Base-by-base conservation (phyloP, 2,797 vertebrate species). In the Darevskia mixta region DNA sequence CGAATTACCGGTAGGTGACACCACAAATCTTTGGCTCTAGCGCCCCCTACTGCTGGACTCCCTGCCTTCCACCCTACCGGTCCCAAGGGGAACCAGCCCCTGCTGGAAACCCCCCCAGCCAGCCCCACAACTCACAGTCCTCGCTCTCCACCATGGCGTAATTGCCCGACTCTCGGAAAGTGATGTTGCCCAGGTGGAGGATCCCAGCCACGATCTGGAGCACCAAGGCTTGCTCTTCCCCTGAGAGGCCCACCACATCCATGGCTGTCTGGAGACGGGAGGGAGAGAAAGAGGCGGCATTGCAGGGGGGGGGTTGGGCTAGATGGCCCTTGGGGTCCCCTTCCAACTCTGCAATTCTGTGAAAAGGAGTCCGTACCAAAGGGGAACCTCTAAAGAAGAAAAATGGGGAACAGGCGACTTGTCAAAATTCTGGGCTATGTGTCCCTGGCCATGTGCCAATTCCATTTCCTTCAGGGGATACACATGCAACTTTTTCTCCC, bases 131-230 rank as follows among this genome's bases (percentile, higher is more conserved):
- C 97, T 97, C 88, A 98, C 98, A 98, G 94, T 98, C 97, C 88
- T 96, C 93, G 20, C 97, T 98, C 82, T 98, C 98, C 25, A 98
- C 97, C 86, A 97, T 87, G 1, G 98, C 97, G 8, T 98, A 98
- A 94, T 98, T 98, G 90, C 98, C 97, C 17, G 97, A 96, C 83
- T 98, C 98, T 89, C 92, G 97, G 91, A 98, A 98, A 86, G 94
- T 91, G 83, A 98, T 97, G 95, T 98, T 98, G 66, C 98, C 98
- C 84, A 98, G 93, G 82, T 98, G 98, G 61, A 98, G 97, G 83
- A 98, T 97, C 38, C 96, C 97, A 17, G 97, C 97, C 1, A 98
- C 97, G 0, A 98, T 96, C 95, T 98, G 97, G 61, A 98, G 92
- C 20, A 98, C 98, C 0, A 95, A 95, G 20, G 97, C 96, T 95